Base-by-base conservation (phyloP, 1,140 invertebrate species). In the Microplitis demolitor region DNA sequence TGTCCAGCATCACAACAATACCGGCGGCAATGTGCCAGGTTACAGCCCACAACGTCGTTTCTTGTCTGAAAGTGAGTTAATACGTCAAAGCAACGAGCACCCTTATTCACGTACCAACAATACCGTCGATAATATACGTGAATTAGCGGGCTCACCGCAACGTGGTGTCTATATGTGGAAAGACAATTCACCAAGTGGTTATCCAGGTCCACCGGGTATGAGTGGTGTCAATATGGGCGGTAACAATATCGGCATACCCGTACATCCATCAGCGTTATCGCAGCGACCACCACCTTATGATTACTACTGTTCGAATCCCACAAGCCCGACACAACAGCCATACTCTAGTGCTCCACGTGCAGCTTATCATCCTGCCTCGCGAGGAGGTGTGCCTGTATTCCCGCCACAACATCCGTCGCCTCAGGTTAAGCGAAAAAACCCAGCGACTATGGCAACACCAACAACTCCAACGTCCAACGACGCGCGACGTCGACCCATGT, bases 121-220 rank as follows among this genome's bases (percentile, higher is more conserved):
- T 72, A 89, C 88, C 4, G 89, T 89, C 13, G 90, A 90, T 76
- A 89, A 89, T 76, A 91, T 91, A 73, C 89, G 94, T 39, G 94
- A 96, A 79, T 88, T 96, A 70, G 94, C 94, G 0, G 93, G 93
- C 34, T 95, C 93, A 37, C 94, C 94, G 8, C 94, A 95, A 81
- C 90, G 93, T 33, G 93, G 94, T 69, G 91, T 93, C 53, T 95
- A 95, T 83, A 91, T 92, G 84, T 95, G 93, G 94, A 94, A 94
- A 80, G 94, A 95, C 82, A 92, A 91, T 24, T 93, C 93, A 45
- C 82, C 88, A 39, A 81, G 83, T 77, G 81, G 79, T 73, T 88
- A 84, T 74, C 82, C 82, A 37, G 74, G 77, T 16, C 79, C 80
- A 67, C 76, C 79, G 50, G 78, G 80, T 45, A 45, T 45, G 39